A percentile compares a stretch with the other conserved stretches of the same genome.
Conservation (phyloP, 2,113 vertebrate genomes). For the Spheniscus mendiculus region DNA sequence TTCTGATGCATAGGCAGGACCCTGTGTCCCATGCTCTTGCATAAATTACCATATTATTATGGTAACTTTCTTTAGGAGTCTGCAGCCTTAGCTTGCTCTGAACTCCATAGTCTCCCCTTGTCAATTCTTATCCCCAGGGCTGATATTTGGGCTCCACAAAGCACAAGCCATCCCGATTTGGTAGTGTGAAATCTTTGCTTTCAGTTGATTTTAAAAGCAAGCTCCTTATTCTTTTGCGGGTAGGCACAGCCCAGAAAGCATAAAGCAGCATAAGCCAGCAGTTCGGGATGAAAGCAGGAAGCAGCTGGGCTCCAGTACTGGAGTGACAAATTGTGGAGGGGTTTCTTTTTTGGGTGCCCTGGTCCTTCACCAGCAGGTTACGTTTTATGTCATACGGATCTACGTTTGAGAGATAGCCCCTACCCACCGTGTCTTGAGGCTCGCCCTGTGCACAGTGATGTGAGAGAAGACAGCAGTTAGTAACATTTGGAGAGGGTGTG, state of each 20-base stretch:
- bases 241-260: background rate
- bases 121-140: background rate
- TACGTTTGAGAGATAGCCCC: background rate
- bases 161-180: constrained; percentile 13
- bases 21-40: background rate
- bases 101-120: background rate
- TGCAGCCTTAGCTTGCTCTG: background rate
- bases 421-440: background rate
- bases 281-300: background rate
- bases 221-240: background rate
- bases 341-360: background rate
- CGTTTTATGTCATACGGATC: background rate
- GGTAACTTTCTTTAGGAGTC: constrained; percentile 2
- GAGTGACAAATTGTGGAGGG: background rate
- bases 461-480: background rate
- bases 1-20: background rate
- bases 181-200: constrained; percentile 59
- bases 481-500: background rate
- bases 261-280: background rate
- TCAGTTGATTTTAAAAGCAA: constrained; percentile 11
- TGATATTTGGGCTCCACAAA: constrained; percentile 23
- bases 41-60: constrained; percentile 56
- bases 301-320: background rate
- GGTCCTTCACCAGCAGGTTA: background rate
- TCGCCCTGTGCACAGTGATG: background rate